phyloP scores from a whole-genome alignment of 2,888 invertebrate species.

The Leucophenga maculata region DNA sequence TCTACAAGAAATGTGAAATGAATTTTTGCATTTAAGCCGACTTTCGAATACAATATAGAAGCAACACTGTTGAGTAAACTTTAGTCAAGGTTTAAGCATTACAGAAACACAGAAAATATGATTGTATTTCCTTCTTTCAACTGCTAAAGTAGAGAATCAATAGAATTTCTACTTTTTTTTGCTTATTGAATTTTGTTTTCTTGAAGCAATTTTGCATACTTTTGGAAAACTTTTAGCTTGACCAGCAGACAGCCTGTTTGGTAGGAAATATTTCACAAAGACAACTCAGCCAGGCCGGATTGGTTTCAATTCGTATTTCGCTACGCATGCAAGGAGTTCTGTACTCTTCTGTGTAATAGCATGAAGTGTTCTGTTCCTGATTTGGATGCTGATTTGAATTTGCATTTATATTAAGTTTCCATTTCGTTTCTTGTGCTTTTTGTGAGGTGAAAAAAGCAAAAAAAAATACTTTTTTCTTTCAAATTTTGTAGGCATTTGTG shows the following conservation, averaged over 20 bases:
- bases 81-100: conserved; percentile 6
- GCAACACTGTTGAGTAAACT: conserved; percentile 6
- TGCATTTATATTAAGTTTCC: conserved; percentile 25
- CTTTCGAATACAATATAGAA: background rate
- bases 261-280: background rate
- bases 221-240: background rate
- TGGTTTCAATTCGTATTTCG: conserved; percentile 2
- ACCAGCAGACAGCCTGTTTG: background rate
- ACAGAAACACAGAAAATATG: conserved; percentile 1
- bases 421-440: too few relatives aligned
- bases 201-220: background rate
- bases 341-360: background rate
- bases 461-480: too few relatives aligned
- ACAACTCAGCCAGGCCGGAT: background rate
- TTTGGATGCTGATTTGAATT: conserved; percentile 18
- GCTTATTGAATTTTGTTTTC: background rate
- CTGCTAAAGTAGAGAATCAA: background rate
- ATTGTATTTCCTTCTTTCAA: background rate
- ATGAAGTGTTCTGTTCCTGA: background rate
- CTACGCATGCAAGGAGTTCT: background rate
- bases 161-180: too few relatives aligned
- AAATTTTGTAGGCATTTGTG: too few relatives aligned
- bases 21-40: conserved; percentile 23
- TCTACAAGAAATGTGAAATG: conserved; percentile 7
- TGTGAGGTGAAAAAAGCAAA: too few relatives aligned